phyloP scores from a whole-genome alignment of 1,140 invertebrate genomes.

The Drosophila sproati region DNA sequence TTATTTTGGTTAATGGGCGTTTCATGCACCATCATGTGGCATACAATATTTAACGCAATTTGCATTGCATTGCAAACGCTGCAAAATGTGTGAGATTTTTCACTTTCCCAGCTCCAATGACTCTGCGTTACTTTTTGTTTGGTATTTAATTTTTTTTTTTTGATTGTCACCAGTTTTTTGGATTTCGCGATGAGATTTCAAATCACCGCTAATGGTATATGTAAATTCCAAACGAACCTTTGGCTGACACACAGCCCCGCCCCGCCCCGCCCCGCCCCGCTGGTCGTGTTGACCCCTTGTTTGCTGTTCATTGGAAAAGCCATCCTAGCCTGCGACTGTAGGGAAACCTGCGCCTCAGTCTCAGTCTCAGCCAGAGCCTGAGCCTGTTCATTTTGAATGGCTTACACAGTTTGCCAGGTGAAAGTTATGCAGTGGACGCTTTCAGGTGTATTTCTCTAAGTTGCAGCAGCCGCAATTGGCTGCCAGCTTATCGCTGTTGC shows the following conservation, averaged over 20 bases:
- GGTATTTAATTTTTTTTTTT: neutral
- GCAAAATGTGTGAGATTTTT: conserved; percentile 50
- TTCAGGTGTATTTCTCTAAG: conserved; percentile 17
- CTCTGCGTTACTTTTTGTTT: conserved; percentile 11
- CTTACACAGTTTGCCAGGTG: conserved; percentile 12
- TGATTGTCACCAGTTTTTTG: neutral
- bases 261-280: neutral
- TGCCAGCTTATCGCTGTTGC: conserved; percentile 8
- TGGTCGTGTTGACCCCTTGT: conserved; percentile 8
- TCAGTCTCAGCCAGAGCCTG: neutral
- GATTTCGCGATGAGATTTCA: conserved; percentile 20
- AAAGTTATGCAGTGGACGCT: conserved; percentile 25
- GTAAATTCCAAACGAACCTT: conserved; percentile 22
- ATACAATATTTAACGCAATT: conserved; percentile 21
- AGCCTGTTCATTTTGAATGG: conserved; percentile 5
- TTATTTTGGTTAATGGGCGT: conserved; percentile 7
- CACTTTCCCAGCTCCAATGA: conserved; percentile 47
- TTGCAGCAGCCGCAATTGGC: conserved; percentile 8
- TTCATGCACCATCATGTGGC: conserved; percentile 19
- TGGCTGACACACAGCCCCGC: neutral
- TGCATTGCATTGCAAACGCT: conserved; percentile 32
- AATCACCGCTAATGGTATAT: conserved; percentile 37
- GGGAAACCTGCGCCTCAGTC: neutral
- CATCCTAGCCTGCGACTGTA: neutral
- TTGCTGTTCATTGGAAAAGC: conserved; percentile 3